These are phyloP conservation scores for Lepilemur septentrionalis DNA, from an alignment of 2,797 vertebrate genomes.

Conservation along the genomic window DNA sequence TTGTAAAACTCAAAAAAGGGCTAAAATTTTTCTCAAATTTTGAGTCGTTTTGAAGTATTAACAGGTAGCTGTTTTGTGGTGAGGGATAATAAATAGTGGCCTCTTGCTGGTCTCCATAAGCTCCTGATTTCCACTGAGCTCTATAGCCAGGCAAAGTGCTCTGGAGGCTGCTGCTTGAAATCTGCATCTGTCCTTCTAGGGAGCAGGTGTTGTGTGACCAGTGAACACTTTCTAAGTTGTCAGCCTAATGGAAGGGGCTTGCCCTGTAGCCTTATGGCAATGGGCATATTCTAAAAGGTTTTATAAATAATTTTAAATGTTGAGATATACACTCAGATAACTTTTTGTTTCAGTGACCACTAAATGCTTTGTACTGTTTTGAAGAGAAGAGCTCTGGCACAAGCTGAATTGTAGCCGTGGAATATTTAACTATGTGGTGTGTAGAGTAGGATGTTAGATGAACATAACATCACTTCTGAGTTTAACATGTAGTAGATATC, in stretches of 20 bases:
- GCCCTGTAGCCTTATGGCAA: not conserved
- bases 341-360: not conserved
- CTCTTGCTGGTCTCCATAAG: not conserved
- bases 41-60: not conserved
- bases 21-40: not conserved
- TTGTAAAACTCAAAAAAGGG: not conserved
- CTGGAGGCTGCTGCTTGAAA: not conserved
- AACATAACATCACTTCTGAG: not conserved
- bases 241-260: not conserved
- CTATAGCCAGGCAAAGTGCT: not conserved
- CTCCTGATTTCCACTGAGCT: not conserved
- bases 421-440: not conserved
- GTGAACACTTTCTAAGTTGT: not conserved
- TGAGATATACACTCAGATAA: not conserved
- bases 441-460: not conserved
- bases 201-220: not conserved
- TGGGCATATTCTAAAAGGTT: not conserved
- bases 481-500: not conserved
- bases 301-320: slow-evolving; percentile 14
- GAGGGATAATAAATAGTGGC: not conserved
- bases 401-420: not conserved
- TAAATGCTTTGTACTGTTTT: not conserved
- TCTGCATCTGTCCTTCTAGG: not conserved
- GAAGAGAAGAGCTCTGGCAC: not conserved
- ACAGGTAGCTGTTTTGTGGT: not conserved